These are phyloP conservation scores for Cynodonichthys magdalenae DNA, from an alignment of 2,797 vertebrate species.

Conservation along the genomic window DNA sequence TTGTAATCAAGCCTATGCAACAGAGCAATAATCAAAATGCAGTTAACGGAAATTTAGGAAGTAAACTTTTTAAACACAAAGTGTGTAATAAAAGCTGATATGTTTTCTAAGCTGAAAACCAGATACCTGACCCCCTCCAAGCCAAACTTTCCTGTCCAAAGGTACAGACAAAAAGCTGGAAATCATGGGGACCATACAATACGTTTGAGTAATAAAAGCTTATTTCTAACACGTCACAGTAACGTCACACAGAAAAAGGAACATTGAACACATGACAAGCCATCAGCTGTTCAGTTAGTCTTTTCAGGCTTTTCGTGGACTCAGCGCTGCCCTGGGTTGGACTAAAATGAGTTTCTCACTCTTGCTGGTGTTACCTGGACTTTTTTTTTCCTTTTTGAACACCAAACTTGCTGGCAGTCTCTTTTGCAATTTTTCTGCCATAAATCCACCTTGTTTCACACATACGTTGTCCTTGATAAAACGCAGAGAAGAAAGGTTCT, in stretches of 20 bases:
- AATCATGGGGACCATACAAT: constrained; percentile 2
- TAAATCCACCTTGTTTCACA: constrained; percentile 22
- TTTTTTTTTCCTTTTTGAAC: constrained; percentile 22
- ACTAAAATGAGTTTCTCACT: constrained; percentile 19
- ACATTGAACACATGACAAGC: constrained; percentile 29
- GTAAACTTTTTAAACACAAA: constrained; percentile 6
- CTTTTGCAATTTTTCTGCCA: constrained; percentile 4
- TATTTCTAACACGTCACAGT: constrained; percentile 59
- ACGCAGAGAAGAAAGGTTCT: constrained; percentile 21
- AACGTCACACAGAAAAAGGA: constrained; percentile 54
- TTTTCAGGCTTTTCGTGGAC: neutral
- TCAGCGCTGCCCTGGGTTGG: constrained; percentile 1
- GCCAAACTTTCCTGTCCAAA: constrained; percentile 2
- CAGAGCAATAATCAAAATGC: constrained; percentile 20
- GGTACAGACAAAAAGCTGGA: constrained; percentile 23
- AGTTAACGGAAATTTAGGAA: constrained; percentile 11
- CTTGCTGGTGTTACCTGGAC: constrained; percentile 64
- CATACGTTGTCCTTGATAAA: constrained; percentile 45
- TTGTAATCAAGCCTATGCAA: constrained; percentile 46
- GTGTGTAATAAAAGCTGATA: constrained; percentile 37
- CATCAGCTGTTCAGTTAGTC: constrained; percentile 34
- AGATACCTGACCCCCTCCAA: constrained; percentile 12
- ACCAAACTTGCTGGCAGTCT: constrained; percentile 3
- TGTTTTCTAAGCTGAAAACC: constrained; percentile 54
- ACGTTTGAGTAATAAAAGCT: constrained; percentile 45